Base-by-base conservation (phyloP, 2,113 vertebrate genomes). In the Acanthisitta chloris region DNA sequence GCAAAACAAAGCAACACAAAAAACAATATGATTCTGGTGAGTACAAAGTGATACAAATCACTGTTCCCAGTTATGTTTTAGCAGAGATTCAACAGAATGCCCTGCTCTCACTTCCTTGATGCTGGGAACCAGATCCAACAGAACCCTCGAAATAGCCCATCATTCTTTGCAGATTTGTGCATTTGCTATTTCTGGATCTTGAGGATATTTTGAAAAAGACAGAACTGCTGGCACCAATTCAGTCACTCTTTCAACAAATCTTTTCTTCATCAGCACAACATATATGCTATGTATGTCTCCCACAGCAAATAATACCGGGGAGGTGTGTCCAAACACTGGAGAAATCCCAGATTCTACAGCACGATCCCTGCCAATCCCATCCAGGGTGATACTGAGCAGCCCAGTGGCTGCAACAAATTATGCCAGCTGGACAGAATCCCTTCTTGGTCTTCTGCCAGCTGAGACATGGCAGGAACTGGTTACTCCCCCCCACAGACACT, bases 1-100 rank as follows among this genome's bases (percentile, higher is more conserved):
- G 40, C 81, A 86, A 88, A 93, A 95, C 65, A 92, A 96, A 96
- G 74, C 86, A 81, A 89, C 83, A 82, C 77, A 92, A 91, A 92
- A 86, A 91, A 89, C 73, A 24, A 38, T 40, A n/a, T 77, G 87
- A 90, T 46, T 88, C 54, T 81, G 82, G 55, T 78, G 90, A 83
- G 57, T 57, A 65, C 71, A 33, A 96, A 95, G 72, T 21, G 81
- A 82, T 62, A 89, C 71, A 87, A 94, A 92, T 91, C 79, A 73
- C 87, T 81, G 43, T 52, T 95, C 83, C 70, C 61, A 38, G 65
- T 36, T 82, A 55, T 84, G 65, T 74, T 90, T 84, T 52, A 84
- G 76, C 20, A 88, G 86, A 59, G 69, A 69, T 71, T 71, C 82
- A 69, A 14, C 52, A 76, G 61, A 95, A 94, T 61, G 36, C 33